These are phyloP conservation scores for Eleginops maclovinus DNA, from an alignment of 2,113 vertebrate genomes.

Conservation along the genomic window DNA sequence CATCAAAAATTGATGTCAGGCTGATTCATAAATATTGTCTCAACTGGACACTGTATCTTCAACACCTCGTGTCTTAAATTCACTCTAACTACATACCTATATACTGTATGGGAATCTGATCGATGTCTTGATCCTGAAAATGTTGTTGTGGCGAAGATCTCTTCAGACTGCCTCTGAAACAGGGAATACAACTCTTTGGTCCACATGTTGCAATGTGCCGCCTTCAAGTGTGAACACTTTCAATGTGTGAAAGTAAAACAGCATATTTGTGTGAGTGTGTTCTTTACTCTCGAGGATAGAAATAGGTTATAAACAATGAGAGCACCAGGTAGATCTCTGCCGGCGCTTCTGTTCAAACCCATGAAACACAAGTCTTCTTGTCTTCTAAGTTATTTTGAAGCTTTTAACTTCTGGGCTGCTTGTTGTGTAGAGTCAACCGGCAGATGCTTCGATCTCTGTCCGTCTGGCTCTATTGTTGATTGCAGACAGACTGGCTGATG, in stretches of 20 bases:
- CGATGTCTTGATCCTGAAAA: constrained; percentile 5
- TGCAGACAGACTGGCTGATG: constrained; percentile 75
- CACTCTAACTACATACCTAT: neutral
- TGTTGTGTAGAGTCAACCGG: constrained; percentile 48
- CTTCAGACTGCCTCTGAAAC: neutral
- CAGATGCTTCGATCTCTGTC: constrained; percentile 57
- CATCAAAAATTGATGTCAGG: neutral
- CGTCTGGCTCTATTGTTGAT: constrained; percentile 76
- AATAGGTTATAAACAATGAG: constrained; percentile 21
- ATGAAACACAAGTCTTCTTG: constrained; percentile 27
- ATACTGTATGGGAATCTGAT: neutral
- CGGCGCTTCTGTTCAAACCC: constrained; percentile 36
- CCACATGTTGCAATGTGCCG: neutral
- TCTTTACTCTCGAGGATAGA: constrained; percentile 1
- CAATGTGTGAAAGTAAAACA: constrained; percentile 12
- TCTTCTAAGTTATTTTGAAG: constrained; percentile 65
- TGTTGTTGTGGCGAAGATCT: neutral
- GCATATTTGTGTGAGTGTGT: neutral
- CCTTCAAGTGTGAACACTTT: constrained; percentile 5
- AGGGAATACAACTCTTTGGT: neutral
- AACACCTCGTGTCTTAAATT: neutral
- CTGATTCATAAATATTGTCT: neutral
- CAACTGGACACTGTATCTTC: neutral
- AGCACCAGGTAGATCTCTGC: constrained; percentile 16
- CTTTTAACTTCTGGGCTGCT: constrained; percentile 51